Conservation (phyloP, 2,888 invertebrate genomes). For the Dryobota labecula region DNA sequence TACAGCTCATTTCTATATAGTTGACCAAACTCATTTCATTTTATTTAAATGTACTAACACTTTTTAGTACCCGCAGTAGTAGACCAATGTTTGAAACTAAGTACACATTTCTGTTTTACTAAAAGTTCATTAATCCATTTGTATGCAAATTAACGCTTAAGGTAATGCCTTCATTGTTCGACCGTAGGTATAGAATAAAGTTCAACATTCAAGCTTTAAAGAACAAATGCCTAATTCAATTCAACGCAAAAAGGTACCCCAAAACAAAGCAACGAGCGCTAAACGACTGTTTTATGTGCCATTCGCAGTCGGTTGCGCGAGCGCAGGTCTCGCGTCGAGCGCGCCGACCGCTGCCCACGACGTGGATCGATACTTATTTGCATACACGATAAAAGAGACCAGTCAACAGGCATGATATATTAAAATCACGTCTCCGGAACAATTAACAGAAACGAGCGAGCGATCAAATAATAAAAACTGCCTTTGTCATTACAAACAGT, state of each 20-base stretch:
- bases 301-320: conserved; percentile 60
- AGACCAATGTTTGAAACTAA: conserved; percentile 40
- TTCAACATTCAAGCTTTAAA: conserved; percentile 59
- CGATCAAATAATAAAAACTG: conserved; percentile 89
- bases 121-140: conserved; percentile 59
- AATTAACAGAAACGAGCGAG: conserved; percentile 87
- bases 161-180: conserved; percentile 62
- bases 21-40: conserved; percentile 22
- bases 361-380: conserved; percentile 80
- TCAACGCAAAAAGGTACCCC: conserved; percentile 66
- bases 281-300: conserved; percentile 74
- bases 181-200: conserved; percentile 58
- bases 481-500: conserved; percentile 88
- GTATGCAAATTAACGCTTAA: conserved; percentile 61
- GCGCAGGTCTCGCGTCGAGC: conserved; percentile 44
- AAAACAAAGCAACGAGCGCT: conserved; percentile 69
- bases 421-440: conserved; percentile 89
- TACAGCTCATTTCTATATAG: conserved; percentile 35
- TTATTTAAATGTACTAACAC: conserved; percentile 3
- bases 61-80: conserved; percentile 32
- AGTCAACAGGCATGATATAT: conserved; percentile 88
- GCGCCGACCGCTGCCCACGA: conserved; percentile 54
- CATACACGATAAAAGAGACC: conserved; percentile 85
- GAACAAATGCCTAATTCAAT: conserved; percentile 69
- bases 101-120: conserved; percentile 54